Base-by-base conservation (phyloP, 2,888 invertebrate genomes). In the Scaeva pyrastri region DNA sequence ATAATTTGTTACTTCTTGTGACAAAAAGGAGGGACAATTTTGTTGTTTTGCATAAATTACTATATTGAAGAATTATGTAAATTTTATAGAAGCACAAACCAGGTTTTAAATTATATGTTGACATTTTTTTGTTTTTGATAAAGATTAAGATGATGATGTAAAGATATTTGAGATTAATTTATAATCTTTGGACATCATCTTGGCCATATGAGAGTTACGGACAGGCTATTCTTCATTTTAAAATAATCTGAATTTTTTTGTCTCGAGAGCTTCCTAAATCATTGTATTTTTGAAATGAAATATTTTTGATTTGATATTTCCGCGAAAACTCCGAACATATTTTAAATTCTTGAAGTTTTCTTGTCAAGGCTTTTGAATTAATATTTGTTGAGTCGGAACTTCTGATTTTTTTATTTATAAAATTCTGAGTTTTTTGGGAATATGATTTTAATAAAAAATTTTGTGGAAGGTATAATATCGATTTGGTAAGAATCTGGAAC, bases 51-150 rank as follows among this genome's bases (percentile, higher is more conserved):
- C 55, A 62, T 23, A 71, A 76, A 60, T 58, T 43, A 7, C n/a
- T n/a, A n/a, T 31, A 45, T 26, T 7, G 31, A 14, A 19, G 11
- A 19, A 39, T 72, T 71, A 71, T 82, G 80, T 21, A 43, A 74
- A 80, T 68, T 52, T 23, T 31, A n/a, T 39, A 26, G 45, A 21
- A 52, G 43, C 58, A n/a, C n/a, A 50, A 21, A 64, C 71, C 48
- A 66, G 64, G 58, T 39, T 71, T 56, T 39, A 68, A 52, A 52
- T 52, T 68, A 58, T 76, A 52, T 82, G 66, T 72, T 82, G 77
- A 82, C 72, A 60, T 45, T 72, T 16, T 72, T 16, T 23, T 8
- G 8, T 31, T 31, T 26, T 14, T 58, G 73, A 76, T 43, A 12
- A 58, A 72, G 5, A 8, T 31, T n/a, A n/a, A n/a, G 31, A 52